These are phyloP conservation scores for Anabas testudineus DNA, from an alignment of 2,797 vertebrate species.

Conservation along the genomic window DNA sequence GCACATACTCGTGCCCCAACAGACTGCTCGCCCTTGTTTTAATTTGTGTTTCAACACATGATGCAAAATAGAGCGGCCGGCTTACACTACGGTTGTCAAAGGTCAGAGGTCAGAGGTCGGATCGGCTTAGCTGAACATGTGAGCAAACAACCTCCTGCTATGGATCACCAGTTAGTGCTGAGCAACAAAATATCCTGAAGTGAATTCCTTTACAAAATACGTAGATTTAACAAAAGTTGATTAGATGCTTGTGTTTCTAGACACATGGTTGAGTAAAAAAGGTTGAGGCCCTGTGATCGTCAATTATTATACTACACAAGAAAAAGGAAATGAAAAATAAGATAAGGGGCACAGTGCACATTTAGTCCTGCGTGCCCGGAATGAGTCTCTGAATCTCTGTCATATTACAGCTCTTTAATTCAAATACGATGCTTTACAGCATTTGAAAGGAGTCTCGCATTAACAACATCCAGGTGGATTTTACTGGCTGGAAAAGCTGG, in stretches of 20 bases:
- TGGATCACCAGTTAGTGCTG: conserved; percentile 20
- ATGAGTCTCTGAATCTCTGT: not conserved
- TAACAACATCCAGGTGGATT: conserved; percentile 18
- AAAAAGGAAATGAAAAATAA: not conserved
- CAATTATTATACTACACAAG: not conserved
- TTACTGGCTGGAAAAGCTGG: conserved; percentile 16
- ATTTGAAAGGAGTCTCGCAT: conserved; percentile 21
- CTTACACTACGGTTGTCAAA: conserved; percentile 47
- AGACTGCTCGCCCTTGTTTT: conserved; percentile 17
- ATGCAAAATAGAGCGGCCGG: conserved; percentile 16
- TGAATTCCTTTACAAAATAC: not conserved
- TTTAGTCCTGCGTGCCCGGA: not conserved
- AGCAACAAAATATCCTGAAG: not conserved
- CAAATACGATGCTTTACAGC: conserved; percentile 15
- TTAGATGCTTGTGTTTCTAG: not conserved
- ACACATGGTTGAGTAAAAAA: not conserved
- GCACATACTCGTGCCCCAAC: not conserved
- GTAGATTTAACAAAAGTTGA: not conserved
- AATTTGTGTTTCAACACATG: conserved; percentile 17
- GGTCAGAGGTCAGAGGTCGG: conserved; percentile 46
- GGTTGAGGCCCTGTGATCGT: not conserved
- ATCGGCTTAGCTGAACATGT: conserved; percentile 40
- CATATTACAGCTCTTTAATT: conserved; percentile 10
- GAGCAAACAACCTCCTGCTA: conserved; percentile 49
- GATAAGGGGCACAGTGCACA: not conserved